Percentiles rank a stretch among this genome's conserved stretches.
Evolutionary conservation across 2,113 vertebrate species (phyloP).

Genomic region (Pristiophorus japonicus): DNA sequence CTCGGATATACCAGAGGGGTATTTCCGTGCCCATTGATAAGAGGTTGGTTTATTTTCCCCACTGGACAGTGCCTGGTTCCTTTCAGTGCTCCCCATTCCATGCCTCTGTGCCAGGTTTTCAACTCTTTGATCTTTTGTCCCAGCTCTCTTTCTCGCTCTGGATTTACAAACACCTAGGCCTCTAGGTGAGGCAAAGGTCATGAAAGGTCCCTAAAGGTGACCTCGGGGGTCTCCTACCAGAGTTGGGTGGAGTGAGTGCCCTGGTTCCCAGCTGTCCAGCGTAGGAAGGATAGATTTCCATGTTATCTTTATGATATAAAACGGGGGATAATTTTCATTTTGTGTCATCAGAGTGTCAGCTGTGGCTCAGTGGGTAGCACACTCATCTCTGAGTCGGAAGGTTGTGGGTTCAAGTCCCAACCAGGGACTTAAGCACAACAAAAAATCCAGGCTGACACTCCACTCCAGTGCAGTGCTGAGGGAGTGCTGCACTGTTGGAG

Average conservation of each 20-base stretch:
- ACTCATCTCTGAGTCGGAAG: too few species aligned
- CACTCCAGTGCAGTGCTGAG: too few species aligned
- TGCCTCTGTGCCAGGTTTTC: neutral
- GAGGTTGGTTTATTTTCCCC: neutral
- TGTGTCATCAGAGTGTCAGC: too few species aligned
- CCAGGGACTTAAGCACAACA: too few species aligned
- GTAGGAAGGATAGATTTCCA: neutral
- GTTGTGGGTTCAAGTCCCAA: too few species aligned
- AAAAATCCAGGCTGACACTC: too few species aligned
- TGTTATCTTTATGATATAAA: neutral
- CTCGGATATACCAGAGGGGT: neutral
- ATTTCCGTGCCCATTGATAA: neutral
- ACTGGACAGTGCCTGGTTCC: neutral
- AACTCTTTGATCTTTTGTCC: neutral
- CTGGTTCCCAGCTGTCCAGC: neutral
- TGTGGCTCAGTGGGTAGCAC: too few species aligned
- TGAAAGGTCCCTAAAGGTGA: neutral
- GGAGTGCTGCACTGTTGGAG: too few species aligned
- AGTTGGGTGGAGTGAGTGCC: neutral
- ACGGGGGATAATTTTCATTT: neutral
- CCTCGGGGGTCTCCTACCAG: neutral
- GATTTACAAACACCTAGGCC: neutral
- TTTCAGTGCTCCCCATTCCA: too few species aligned
- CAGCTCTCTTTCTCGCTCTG: neutral
- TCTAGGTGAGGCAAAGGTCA: neutral